A percentile compares a stretch with the other conserved stretches of the same genome.
These are phyloP conservation scores for Charadrius vociferus DNA, from an alignment of 2,113 vertebrate species.

Conservation along the genomic window DNA sequence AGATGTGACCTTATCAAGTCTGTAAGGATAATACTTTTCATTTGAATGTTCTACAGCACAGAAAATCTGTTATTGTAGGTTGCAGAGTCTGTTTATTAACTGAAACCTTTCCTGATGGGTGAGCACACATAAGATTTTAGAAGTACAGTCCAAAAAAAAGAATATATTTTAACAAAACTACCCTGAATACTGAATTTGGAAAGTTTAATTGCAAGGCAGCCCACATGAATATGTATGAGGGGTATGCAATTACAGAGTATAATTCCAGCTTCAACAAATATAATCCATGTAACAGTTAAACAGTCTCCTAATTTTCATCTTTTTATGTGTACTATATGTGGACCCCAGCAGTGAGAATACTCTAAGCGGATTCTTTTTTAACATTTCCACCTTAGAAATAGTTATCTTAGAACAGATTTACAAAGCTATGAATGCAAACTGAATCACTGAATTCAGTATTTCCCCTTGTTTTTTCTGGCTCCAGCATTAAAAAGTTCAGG, in stretches of 20 bases:
- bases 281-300: constrained; percentile 1
- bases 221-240: not conserved
- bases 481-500: not conserved
- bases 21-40: constrained; percentile 40
- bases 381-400: not conserved
- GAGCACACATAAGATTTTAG: not conserved
- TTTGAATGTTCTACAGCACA: constrained; percentile 30
- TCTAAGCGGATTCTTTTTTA: not conserved
- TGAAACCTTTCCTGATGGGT: not conserved
- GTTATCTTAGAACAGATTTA: not conserved
- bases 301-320: not conserved
- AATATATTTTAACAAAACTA: constrained; percentile 14
- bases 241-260: not conserved
- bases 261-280: constrained; percentile 45
- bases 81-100: constrained; percentile 33
- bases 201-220: constrained; percentile 23
- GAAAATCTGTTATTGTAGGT: constrained; percentile 11
- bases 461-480: not conserved
- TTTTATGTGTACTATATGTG: not conserved
- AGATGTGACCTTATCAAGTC: constrained; percentile 58
- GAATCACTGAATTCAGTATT: not conserved
- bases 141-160: not conserved
- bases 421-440: not conserved
- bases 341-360: not conserved
- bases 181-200: constrained; percentile 17